Evolutionary conservation across 1,140 invertebrate genomes (phyloP).

Genomic region (Ostrea denselamellosa): DNA sequence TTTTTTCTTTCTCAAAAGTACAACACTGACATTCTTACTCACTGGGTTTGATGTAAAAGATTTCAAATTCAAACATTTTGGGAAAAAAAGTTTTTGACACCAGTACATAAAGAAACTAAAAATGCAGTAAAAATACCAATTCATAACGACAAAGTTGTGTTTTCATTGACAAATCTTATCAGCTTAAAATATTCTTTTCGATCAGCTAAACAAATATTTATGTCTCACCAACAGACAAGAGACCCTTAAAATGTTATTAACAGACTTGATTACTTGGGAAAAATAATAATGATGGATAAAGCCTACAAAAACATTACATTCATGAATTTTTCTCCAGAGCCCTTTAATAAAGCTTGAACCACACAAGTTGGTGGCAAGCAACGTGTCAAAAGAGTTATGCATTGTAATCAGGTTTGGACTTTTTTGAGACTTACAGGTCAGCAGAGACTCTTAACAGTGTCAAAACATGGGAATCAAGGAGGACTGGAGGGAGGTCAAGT

Average conservation of each 20-base stretch:
- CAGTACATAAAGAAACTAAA: slow-evolving; percentile 26
- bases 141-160: slow-evolving; percentile 1
- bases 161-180: slow-evolving; percentile 25
- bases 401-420: slow-evolving; percentile 15
- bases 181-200: slow-evolving; percentile 20
- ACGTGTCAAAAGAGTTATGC: slow-evolving; percentile 17
- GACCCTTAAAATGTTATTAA: slow-evolving; percentile 24
- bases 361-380: slow-evolving; percentile 17
- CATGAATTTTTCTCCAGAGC: neutral
- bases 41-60: neutral
- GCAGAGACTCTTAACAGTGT: neutral
- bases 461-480: neutral
- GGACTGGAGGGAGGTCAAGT: neutral
- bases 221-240: slow-evolving; percentile 5
- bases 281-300: neutral
- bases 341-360: slow-evolving; percentile 13
- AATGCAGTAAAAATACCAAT: neutral
- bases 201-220: slow-evolving; percentile 12
- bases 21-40: slow-evolving; percentile 3
- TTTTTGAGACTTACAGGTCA: neutral
- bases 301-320: slow-evolving; percentile 22
- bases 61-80: neutral
- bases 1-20: neutral
- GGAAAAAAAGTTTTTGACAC: neutral
- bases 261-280: slow-evolving; percentile 24